Percentiles rank a stretch among this genome's conserved stretches.
Conservation (phyloP, 2,113 vertebrate genomes). For the Campylorhamphus procurvoides region DNA sequence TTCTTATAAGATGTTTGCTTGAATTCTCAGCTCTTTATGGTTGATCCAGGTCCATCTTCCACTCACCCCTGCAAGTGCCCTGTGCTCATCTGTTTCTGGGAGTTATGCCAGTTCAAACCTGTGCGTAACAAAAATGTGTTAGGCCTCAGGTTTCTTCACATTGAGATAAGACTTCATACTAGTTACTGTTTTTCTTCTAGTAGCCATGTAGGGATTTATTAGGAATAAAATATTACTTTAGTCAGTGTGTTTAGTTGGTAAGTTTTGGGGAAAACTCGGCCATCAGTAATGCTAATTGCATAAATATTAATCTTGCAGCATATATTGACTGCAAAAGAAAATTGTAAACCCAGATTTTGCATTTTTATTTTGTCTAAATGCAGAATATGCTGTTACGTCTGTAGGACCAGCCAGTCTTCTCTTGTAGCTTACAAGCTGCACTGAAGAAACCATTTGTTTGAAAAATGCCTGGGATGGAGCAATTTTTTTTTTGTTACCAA, state of each 20-base stretch:
- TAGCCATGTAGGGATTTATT: neutral
- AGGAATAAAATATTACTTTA: neutral
- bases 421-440: neutral
- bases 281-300: neutral
- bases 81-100: neutral
- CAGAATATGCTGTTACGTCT: neutral
- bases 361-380: neutral
- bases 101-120: neutral
- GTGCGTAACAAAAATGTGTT: neutral
- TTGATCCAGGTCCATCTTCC: neutral
- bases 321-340: neutral
- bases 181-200: neutral
- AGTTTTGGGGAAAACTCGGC: neutral
- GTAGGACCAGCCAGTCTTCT: neutral
- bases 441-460: neutral
- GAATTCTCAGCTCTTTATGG: neutral
- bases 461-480: neutral
- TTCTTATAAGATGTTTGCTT: neutral
- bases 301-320: neutral
- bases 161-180: neutral
- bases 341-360: neutral
- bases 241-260: neutral
- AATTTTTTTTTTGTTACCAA: neutral
- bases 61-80: fast-evolving
- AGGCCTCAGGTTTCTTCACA: neutral